Evolutionary conservation across 2,113 vertebrate genomes (phyloP), one percentile per base, ranked within the genome.

Genomic region (Pygathrix nemaeus): DNA sequence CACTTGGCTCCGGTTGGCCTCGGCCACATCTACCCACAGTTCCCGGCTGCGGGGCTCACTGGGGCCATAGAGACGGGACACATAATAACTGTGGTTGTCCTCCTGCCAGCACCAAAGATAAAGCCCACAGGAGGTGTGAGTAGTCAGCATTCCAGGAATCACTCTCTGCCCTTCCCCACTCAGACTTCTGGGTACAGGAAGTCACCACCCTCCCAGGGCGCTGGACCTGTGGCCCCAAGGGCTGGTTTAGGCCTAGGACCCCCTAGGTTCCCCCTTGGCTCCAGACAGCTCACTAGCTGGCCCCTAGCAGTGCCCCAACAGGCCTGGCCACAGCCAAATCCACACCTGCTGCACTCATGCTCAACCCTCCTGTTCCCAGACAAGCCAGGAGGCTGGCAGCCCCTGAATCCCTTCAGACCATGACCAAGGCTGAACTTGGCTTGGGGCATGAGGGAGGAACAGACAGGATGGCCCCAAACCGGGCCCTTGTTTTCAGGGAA

Each of bases 81-180:
- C 98, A 85, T 99, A 99, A 97, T 99, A 99, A 96, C 88, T 99
- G 96, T 99, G 99, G 90, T 99, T 98, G 97, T 99, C 99, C 98
- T 99, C 99, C 99, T 99, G 98, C 5, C 5, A 0, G 75, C 21
- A 55, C 4, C 82, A 82, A 21, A 96, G 61, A 88, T 10, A 96
- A 87, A 96, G 8, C 30, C 83, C 86, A 27, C 3, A 30, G 59
- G 80, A 61, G 35, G 9, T 12, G 0, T 61, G 76, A 95, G 27
- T 48, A 17, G 17, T 9, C 16, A 20, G 70, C 16, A 17, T 3
- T 27, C 27, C 35, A 18, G 78, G 13, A 18, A 4, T 17, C 30
- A 23, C 11, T 43, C 68, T 81, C 40, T 21, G 25, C 2, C 23
- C 55, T 40, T 18, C 45, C 35, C 4, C 2, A 7, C 68, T 35